Base-by-base conservation (phyloP, 2,888 invertebrate species). In the Sphecodes monilicornis region DNA sequence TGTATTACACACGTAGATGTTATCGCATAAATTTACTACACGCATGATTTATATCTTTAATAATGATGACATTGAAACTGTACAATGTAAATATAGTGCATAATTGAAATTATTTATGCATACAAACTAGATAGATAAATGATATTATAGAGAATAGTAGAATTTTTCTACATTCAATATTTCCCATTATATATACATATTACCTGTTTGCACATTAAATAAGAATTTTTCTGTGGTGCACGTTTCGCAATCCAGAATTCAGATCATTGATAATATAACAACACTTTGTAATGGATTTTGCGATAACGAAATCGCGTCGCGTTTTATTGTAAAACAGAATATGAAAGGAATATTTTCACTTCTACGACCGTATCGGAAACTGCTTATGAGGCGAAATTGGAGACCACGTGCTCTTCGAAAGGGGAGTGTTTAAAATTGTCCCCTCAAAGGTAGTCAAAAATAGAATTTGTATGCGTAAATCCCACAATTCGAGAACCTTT, bases 401-500 rank as follows among this genome's bases (percentile, higher is more conserved):
- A 90, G 78, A 87, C 85, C 86, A 86, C 81, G 78, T 87, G 89
- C 86, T 88, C 85, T 85, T 88, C 84, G 85, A 86, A 90, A 87
- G 86, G 83, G 86, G 83, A 86, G 89, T 89, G 85, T 88, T 86
- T 85, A 74, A 77, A 85, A 86, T 89, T 89, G 86, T 90, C 89
- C 90, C 89, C 92, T 89, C 89, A 89, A 88, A 89, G 90, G 81
- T 82, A 78, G 80, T 87, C 84, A 70, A 77, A 87, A 88, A 87
- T 87, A 87, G 81, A 80, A 74, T 66, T 43, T 57, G 50, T 76
- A 76, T 76, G 68, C 10, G 41, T 41, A 2, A 6, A 50, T n/a
- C 13, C 6, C 50, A 22, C 0, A 2, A 22, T 22, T 50, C 22
- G 6, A 22, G 50, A 50, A 22, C 5, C 6, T 8, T 50, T 22